Evolutionary conservation across 1,140 invertebrate species (phyloP).

Genomic region (Plodia interpunctella): DNA sequence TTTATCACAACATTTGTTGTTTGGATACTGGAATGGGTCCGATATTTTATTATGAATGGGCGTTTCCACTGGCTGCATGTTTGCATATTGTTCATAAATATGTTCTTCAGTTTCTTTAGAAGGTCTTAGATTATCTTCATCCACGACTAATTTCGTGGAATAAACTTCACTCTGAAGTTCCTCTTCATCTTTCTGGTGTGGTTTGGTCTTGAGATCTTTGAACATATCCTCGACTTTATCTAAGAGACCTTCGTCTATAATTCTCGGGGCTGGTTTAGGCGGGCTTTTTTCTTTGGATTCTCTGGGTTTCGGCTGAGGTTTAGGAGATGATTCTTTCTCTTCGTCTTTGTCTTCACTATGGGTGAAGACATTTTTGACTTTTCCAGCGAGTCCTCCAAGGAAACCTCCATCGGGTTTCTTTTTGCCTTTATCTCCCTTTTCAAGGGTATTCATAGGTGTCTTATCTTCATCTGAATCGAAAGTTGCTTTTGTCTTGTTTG

Average conservation of each 20-base stretch:
- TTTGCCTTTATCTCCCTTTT: constrained; percentile 68
- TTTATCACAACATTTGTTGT: constrained; percentile 49
- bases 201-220: constrained; percentile 61
- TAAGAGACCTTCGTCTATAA: constrained; percentile 69
- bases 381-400: constrained; percentile 61
- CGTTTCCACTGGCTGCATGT: constrained; percentile 68
- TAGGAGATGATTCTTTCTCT: constrained; percentile 57
- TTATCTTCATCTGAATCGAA: constrained; percentile 76
- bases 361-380: constrained; percentile 63
- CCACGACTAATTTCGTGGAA: constrained; percentile 60
- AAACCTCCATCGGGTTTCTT: constrained; percentile 59
- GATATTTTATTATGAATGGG: constrained; percentile 35
- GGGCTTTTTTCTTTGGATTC: constrained; percentile 50
- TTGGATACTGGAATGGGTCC: constrained; percentile 55
- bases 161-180: constrained; percentile 53
- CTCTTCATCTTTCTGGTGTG: constrained; percentile 56
- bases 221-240: constrained; percentile 75
- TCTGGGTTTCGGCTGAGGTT: constrained; percentile 54
- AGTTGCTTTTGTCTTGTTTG: constrained; percentile 68
- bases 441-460: constrained; percentile 65
- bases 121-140: constrained; percentile 51
- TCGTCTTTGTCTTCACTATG: constrained; percentile 60
- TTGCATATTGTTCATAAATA: constrained; percentile 60
- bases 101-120: constrained; percentile 51
- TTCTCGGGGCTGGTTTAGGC: constrained; percentile 63